These are phyloP conservation scores for Andrena dorsata DNA, from an alignment of 2,888 invertebrate species.

Conservation along the genomic window DNA sequence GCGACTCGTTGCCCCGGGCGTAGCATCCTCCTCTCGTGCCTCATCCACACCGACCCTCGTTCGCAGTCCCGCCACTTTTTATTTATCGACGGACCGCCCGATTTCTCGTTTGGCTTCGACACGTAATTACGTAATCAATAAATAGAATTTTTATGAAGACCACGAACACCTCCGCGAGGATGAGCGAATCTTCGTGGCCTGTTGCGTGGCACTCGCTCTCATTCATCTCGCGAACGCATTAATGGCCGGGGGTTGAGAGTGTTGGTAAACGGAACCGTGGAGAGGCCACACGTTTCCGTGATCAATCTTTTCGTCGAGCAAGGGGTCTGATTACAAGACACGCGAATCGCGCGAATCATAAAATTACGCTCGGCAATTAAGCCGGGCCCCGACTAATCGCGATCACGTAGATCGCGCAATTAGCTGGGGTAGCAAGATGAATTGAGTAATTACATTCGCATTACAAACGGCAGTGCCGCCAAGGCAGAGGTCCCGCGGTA, in stretches of 20 bases:
- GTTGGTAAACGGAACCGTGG: conserved; percentile 32
- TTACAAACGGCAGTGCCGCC: conserved; percentile 49
- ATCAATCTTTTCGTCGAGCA: conserved; percentile 63
- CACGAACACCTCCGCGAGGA: neutral
- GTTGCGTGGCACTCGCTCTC: neutral
- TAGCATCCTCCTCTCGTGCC: conserved; percentile 55
- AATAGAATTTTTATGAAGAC: conserved; percentile 3
- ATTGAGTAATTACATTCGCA: conserved; percentile 72
- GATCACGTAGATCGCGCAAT: conserved; percentile 59
- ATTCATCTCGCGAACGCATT: conserved; percentile 19
- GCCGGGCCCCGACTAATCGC: conserved; percentile 59
- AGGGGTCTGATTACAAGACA: conserved; percentile 62
- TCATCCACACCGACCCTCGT: conserved; percentile 43
- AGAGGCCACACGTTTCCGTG: conserved; percentile 38
- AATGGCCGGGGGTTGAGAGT: conserved; percentile 21
- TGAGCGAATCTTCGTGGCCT: neutral
- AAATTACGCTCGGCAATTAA: conserved; percentile 62
- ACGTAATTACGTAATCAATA: conserved; percentile 22
- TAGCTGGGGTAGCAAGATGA: conserved; percentile 62
- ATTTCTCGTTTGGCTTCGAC: conserved; percentile 25
- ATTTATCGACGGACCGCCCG: conserved; percentile 56
- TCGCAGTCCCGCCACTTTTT: conserved; percentile 57
- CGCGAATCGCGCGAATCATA: conserved; percentile 46
- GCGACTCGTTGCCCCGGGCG: conserved; percentile 58
- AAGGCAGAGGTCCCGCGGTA: neutral